phyloP scores from a whole-genome alignment of 1,140 invertebrate genomes.

The Steinernema feltiae region DNA sequence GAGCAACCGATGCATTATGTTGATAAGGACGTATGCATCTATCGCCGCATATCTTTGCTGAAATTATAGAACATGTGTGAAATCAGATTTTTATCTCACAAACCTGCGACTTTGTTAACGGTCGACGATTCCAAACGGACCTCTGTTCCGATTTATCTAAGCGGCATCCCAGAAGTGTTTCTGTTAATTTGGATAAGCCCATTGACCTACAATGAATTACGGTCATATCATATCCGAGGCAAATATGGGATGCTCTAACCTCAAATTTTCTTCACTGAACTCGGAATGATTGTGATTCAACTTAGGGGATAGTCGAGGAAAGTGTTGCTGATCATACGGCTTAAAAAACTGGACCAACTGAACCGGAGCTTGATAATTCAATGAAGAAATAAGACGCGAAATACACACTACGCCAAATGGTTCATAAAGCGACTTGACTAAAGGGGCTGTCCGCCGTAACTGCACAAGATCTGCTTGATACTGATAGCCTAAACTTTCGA shows the following conservation, averaged over 20 bases:
- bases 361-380: too few species aligned
- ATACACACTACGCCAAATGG: background rate
- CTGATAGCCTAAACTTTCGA: background rate
- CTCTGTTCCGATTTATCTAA: background rate
- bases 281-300: too few species aligned
- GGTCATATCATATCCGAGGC: too few species aligned
- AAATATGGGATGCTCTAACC: too few species aligned
- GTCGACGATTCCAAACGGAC: background rate
- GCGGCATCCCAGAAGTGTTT: background rate
- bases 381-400: background rate
- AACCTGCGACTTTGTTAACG: background rate
- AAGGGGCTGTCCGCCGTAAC: background rate
- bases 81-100: background rate
- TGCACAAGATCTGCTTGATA: background rate
- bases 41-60: background rate
- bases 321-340: too few species aligned
- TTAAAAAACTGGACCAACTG: too few species aligned
- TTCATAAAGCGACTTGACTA: background rate
- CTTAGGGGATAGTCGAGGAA: too few species aligned
- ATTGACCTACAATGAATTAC: background rate
- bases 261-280: too few species aligned
- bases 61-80: background rate
- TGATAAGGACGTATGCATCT: background rate
- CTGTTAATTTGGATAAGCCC: background rate
- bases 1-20: background rate